Evolutionary conservation across 2,888 invertebrate species (phyloP).

Genomic region (Agonopterix alstromeriana): DNA sequence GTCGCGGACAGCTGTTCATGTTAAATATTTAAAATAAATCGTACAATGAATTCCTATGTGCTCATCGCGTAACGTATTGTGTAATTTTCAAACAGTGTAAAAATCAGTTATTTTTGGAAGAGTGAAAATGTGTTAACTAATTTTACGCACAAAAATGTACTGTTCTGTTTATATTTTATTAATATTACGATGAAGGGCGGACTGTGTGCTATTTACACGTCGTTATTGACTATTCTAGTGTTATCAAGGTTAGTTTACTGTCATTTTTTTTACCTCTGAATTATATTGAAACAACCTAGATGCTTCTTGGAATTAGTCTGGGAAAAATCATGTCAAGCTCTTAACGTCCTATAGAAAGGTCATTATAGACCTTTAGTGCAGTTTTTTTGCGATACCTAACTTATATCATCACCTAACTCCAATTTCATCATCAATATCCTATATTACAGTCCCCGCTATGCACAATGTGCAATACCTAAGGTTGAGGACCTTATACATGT

Average conservation of each 20-base stretch:
- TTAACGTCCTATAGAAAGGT: no score
- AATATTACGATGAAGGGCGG: conserved; percentile 79
- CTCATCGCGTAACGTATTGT: conserved; percentile 17
- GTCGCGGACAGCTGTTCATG: conserved; percentile 23
- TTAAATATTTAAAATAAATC: conserved; percentile 4
- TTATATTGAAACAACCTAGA: no score
- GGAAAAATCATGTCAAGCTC: no score
- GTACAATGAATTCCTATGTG: background rate
- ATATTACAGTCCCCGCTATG: no score
- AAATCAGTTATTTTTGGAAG: conserved; percentile 10
- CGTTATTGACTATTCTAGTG: conserved; percentile 77
- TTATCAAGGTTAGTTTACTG: conserved; percentile 64
- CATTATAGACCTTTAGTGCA: no score
- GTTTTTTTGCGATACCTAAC: no score
- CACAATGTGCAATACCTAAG: no score
- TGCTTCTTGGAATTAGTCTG: no score
- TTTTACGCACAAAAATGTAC: conserved; percentile 68
- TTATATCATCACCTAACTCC: no score
- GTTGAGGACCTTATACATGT: no score
- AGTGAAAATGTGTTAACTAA: conserved; percentile 46
- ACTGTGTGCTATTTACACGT: conserved; percentile 76
- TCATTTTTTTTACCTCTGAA: background rate
- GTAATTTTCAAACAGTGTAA: background rate
- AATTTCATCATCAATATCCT: no score
- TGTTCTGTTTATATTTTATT: conserved; percentile 64